Percentiles rank a stretch among this genome's conserved stretches.
These are phyloP conservation scores for Rhopalosiphum padi DNA, from an alignment of 1,140 invertebrate genomes.

Conservation along the genomic window DNA sequence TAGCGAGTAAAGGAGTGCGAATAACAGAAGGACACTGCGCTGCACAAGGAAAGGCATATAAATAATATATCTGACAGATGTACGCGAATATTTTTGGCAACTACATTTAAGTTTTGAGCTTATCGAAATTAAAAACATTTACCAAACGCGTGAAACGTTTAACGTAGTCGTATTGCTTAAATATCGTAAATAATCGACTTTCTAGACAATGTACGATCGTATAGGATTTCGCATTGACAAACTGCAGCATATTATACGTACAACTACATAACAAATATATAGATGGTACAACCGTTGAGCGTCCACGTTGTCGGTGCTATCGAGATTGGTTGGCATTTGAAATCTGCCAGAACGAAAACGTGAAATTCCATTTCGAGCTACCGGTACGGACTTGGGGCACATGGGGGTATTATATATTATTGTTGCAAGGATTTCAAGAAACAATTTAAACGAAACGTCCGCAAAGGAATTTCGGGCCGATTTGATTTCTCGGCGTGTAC, in stretches of 20 bases:
- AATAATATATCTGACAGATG: neutral
- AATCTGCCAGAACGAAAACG: neutral
- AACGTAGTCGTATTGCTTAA: neutral
- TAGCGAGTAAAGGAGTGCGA: neutral
- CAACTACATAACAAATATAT: too few relatives aligned
- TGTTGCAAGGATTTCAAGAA: neutral
- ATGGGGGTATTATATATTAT: neutral
- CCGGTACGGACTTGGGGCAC: neutral
- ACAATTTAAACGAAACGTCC: constrained; percentile 24
- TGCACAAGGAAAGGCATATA: neutral
- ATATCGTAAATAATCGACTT: neutral
- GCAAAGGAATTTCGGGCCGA: constrained; percentile 20
- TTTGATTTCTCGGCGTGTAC: constrained; percentile 43
- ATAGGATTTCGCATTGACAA: neutral
- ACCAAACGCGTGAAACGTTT: neutral
- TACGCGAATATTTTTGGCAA: neutral
- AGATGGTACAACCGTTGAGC: too few relatives aligned
- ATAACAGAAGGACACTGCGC: neutral
- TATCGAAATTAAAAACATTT: neutral
- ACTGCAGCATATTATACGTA: too few relatives aligned
- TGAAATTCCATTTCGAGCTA: neutral
- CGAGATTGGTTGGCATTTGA: neutral
- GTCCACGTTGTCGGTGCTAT: neutral
- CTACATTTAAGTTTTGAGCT: neutral
- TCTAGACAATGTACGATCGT: neutral